phyloP scores from a whole-genome alignment of 64 coral and sea anemone genomes.

The Pocillopora verrucosa region DNA sequence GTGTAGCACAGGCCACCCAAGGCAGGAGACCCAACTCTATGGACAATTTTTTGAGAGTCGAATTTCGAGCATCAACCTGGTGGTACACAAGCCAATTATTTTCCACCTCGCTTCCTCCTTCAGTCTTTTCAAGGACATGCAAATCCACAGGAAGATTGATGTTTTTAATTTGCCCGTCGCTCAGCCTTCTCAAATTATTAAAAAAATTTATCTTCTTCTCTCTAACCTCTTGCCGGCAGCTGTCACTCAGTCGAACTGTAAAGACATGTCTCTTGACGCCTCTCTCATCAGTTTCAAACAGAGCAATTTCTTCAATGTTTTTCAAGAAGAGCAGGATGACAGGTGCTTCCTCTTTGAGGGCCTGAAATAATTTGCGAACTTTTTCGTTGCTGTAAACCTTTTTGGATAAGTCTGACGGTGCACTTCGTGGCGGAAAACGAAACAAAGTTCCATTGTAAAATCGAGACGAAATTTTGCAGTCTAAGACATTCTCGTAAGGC shows the following conservation, averaged over 20 bases:
- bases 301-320: conserved; percentile 80
- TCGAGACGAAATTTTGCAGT: conserved; percentile 57
- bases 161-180: not conserved
- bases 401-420: conserved; percentile 62
- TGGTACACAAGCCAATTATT: conserved; percentile 73
- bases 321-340: conserved; percentile 84
- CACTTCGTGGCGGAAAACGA: conserved; percentile 71
- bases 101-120: not conserved
- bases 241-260: conserved; percentile 54
- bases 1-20: conserved; percentile 78
- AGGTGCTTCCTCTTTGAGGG: conserved; percentile 71
- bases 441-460: conserved; percentile 71
- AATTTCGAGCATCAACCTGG: conserved; percentile 60
- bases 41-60: conserved; percentile 51
- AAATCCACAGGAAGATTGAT: conserved; percentile 39
- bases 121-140: conserved; percentile 29
- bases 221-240: conserved; percentile 49
- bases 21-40: conserved; percentile 57
- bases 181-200: conserved; percentile 21
- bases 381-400: conserved; percentile 71
- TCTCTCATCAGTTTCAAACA: conserved; percentile 51
- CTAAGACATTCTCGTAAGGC: conserved; percentile 76
- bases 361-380: conserved; percentile 55
- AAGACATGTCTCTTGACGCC: conserved; percentile 46
- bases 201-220: conserved; percentile 48